Base-by-base conservation (phyloP, 2,888 invertebrate species). In the Drosophila mayaguana region DNA sequence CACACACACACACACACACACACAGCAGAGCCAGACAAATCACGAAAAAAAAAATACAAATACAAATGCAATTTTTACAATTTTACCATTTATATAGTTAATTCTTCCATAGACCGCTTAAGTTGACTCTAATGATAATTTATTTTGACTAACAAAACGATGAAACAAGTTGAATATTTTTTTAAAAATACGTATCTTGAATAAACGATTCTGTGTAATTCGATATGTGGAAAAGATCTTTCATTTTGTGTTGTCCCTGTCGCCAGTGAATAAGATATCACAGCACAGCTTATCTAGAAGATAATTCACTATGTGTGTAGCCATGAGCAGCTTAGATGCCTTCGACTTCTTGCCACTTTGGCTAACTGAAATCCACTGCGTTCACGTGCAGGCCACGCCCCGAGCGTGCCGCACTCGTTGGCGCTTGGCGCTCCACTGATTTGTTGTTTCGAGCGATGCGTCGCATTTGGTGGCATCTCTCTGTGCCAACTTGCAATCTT, bases 111-210 rank as follows among this genome's bases (percentile, higher is more conserved):
- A 83, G 83, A 60, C 59, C 63, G 76, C 45, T 62, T 89, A 89
- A 89, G 84, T 87, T 84, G 84, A 88, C 70, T 77, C 79, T 83
- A 81, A 77, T 57, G 51, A 65, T 83, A 76, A 89, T 89, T 84
- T 84, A 87, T 76, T 83, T 76, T 72, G 69, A 68, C 61, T 84
- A 66, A 78, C 60, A 65, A 67, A 63, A 53, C 59, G 56, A 73
- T 71, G 69, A 71, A 82, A 64, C 60, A 63, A 78, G 63, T 67
- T 78, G 75, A 76, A 74, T 74, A 79, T 75, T 40, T 54, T 75
- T 61, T 25, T 12, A 12, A 11, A 59, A 62, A 28, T 43, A 50
- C 61, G 28, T 72, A 73, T 36, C 20, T 32, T 63, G 40, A 75
- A 75, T 73, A 75, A 73, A 73, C 42, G 34, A 51, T 67, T 78